phyloP scores from a whole-genome alignment of 2,888 invertebrate genomes.

The Drosophila picticornis region DNA sequence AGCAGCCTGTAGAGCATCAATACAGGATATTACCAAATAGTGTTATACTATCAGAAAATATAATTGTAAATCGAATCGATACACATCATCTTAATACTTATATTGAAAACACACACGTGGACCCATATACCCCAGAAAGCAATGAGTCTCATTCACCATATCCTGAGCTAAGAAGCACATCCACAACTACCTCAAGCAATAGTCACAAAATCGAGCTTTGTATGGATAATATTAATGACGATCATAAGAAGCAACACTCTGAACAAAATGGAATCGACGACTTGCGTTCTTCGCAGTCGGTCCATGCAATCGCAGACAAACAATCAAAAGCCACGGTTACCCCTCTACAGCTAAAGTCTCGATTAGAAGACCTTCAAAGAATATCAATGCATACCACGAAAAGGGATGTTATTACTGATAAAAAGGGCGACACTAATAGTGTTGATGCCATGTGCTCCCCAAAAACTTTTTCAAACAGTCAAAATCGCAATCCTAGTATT shows the following conservation, averaged over 20 bases:
- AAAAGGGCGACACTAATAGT: conserved; percentile 76
- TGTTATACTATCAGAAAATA: conserved; percentile 81
- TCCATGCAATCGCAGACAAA: conserved; percentile 35
- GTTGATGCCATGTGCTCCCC: conserved; percentile 66
- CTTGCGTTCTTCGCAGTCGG: conserved; percentile 5
- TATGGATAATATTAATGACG: conserved; percentile 34
- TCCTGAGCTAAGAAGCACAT: conserved; percentile 83
- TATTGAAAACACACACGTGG: conserved; percentile 80
- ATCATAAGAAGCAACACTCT: conserved; percentile 10
- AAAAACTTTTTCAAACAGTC: conserved; percentile 45
- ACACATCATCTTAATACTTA: conserved; percentile 85
- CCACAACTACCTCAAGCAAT: conserved; percentile 68
- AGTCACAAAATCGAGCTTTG: conserved; percentile 53
- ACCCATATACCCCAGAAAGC: conserved; percentile 94
- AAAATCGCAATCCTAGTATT: conserved; percentile 60
- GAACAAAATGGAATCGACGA: conserved; percentile 3
- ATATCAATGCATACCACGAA: conserved; percentile 63
- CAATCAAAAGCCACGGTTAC: conserved; percentile 86
- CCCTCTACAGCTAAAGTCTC: conserved; percentile 88
- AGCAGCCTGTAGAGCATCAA: conserved; percentile 77
- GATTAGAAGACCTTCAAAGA: conserved; percentile 86
- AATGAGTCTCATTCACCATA: conserved; percentile 91
- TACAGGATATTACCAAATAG: conserved; percentile 83
- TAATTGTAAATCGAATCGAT: conserved; percentile 87
- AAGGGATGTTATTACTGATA: conserved; percentile 57